Evolutionary conservation across 2,113 vertebrate species (phyloP).

Genomic region (Shinisaurus crocodilurus): DNA sequence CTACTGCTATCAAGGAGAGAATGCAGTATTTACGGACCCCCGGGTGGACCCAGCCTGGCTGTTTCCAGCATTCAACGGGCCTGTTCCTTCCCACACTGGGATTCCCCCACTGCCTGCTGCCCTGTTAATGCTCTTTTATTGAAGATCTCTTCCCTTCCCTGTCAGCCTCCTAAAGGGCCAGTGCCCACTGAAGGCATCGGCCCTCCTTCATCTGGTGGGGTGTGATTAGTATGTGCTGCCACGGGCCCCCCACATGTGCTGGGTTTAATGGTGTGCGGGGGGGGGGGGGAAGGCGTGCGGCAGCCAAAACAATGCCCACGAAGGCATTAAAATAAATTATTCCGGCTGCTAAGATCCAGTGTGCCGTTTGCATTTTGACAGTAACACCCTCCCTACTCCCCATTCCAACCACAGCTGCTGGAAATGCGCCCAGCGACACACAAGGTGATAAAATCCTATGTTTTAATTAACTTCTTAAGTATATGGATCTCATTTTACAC

Average conservation of each 20-base stretch:
- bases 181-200: fast-evolving
- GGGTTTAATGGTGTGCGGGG: neutral
- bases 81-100: neutral
- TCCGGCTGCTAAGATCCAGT: neutral
- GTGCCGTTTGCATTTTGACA: neutral
- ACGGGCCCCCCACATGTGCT: neutral
- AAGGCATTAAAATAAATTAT: slow-evolving; percentile 49
- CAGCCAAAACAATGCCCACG: slow-evolving; percentile 17
- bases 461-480: slow-evolving; percentile 12
- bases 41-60: neutral
- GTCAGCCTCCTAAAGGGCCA: fast-evolving
- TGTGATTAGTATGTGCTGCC: slow-evolving; percentile 13
- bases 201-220: neutral
- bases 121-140: neutral
- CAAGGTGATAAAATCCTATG: neutral
- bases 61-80: neutral
- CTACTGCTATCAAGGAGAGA: neutral
- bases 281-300: neutral
- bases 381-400: neutral
- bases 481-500: slow-evolving; percentile 1
- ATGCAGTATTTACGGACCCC: neutral
- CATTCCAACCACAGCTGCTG: neutral
- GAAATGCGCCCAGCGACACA: neutral
- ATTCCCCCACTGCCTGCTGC: fast-evolving
- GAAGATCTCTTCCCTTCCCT: neutral